Percentiles rank a stretch among this genome's conserved stretches.
Conservation (phyloP, 2,797 vertebrate species). For the Gastrophryne carolinensis region DNA sequence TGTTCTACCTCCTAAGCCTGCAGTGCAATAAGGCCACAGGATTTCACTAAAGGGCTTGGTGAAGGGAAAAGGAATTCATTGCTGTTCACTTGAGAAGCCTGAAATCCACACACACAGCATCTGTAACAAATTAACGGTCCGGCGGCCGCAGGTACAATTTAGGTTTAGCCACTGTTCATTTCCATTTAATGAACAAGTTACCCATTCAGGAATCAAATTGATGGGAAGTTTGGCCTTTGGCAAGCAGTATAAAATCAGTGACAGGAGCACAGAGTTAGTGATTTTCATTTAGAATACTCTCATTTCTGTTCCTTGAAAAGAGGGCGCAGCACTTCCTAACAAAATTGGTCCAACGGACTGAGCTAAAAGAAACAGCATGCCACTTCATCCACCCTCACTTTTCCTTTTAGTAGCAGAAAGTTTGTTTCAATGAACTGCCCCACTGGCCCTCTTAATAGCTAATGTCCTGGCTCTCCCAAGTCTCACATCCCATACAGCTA, state of each 20-base stretch:
- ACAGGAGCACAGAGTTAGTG: neutral
- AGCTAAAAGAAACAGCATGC: no score
- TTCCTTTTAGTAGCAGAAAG: no score
- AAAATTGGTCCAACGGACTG: neutral
- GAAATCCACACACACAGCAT: slow-evolving; percentile 32
- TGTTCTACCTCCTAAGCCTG: no score
- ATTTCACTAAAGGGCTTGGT: no score
- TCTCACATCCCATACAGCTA: no score
- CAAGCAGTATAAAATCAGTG: slow-evolving; percentile 6
- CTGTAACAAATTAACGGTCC: slow-evolving; percentile 62
- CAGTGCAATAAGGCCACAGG: no score
- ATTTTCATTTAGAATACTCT: slow-evolving; percentile 5
- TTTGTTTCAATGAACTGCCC: no score
- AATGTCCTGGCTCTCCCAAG: no score
- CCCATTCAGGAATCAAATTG: slow-evolving; percentile 68
- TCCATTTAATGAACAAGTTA: slow-evolving; percentile 67
- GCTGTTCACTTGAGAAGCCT: neutral
- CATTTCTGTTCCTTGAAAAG: slow-evolving; percentile 5
- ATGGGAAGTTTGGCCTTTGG: slow-evolving; percentile 66
- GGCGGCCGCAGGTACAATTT: slow-evolving; percentile 58
- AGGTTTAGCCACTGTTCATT: slow-evolving; percentile 63
- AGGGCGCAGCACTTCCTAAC: slow-evolving; percentile 13
- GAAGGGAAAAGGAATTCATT: neutral
- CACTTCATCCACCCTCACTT: no score
- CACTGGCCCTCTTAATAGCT: no score